phyloP scores from a whole-genome alignment of 2,888 invertebrate species.

The Drosophila paracracens region DNA sequence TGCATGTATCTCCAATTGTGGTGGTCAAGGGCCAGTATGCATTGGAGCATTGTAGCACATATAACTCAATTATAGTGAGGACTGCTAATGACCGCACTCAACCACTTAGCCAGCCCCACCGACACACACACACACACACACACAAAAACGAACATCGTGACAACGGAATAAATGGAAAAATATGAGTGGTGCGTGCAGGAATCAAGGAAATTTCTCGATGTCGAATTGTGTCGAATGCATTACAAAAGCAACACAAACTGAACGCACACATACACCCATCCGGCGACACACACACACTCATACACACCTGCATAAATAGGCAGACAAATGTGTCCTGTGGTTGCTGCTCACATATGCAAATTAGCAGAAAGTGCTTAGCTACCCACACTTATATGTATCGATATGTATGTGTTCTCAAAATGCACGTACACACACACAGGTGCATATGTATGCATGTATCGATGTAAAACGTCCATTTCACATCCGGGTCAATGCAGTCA shows the following conservation, averaged over 20 bases:
- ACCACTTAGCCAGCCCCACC: conserved; percentile 7
- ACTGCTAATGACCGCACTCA: conserved; percentile 32
- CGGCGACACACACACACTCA: neutral
- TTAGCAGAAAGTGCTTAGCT: conserved; percentile 13
- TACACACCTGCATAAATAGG: conserved; percentile 8
- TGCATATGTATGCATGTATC: neutral
- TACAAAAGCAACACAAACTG: conserved; percentile 22
- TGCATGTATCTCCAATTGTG: neutral
- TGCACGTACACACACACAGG: neutral
- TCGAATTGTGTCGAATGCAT: conserved; percentile 55
- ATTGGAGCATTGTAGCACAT: conserved; percentile 52
- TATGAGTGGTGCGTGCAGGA: conserved; percentile 38
- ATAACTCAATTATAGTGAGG: conserved; percentile 72
- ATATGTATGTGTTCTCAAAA: neutral
- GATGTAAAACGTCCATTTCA: conserved; percentile 11
- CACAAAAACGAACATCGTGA: neutral
- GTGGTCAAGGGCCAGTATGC: conserved; percentile 39
- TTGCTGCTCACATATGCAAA: conserved; percentile 48
- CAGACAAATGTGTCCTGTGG: conserved; percentile 8
- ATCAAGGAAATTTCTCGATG: conserved; percentile 63
- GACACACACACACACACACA: neutral
- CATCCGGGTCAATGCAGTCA: conserved; percentile 14
- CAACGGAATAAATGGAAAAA: conserved; percentile 7
- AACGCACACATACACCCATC: conserved; percentile 8
- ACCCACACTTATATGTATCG: neutral